Percentiles rank a stretch among this genome's conserved stretches.
Evolutionary conservation across 92 coral and sea anemone genomes (phyloP).

Genomic region (Palythoa grandis): DNA sequence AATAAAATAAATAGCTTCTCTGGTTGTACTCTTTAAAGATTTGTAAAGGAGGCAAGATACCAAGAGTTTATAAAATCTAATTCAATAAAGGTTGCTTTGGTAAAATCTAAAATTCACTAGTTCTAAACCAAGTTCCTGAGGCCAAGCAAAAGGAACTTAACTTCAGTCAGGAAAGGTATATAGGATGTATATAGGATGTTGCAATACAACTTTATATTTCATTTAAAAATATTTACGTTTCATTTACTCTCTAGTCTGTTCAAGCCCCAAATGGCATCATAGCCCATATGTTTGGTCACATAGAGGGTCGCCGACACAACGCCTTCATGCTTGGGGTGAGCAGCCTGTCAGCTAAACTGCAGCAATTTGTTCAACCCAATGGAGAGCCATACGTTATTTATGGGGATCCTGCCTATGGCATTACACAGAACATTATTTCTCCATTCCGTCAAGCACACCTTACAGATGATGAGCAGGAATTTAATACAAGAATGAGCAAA

Average conservation of each 20-base stretch:
- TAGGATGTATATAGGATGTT: conserved; percentile 4
- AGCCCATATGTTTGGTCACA: conserved; percentile 64
- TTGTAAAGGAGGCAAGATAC: conserved; percentile 48
- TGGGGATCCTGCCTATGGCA: conserved; percentile 74
- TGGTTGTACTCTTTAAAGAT: conserved; percentile 55
- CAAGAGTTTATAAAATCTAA: conserved; percentile 45
- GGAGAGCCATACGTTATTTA: conserved; percentile 73
- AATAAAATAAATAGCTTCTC: conserved; percentile 33
- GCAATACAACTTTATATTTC: conserved; percentile 32
- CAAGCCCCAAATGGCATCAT: conserved; percentile 45
- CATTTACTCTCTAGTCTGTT: conserved; percentile 52
- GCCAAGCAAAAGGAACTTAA: conserved; percentile 47
- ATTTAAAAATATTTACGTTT: conserved; percentile 33
- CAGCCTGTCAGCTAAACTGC: conserved; percentile 53
- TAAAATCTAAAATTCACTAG: conserved; percentile 52
- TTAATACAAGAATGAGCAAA: conserved; percentile 70
- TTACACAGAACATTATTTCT: conserved; percentile 63
- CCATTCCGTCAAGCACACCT: conserved; percentile 67
- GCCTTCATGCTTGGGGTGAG: conserved; percentile 72
- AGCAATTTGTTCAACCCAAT: conserved; percentile 52
- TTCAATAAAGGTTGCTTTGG: conserved; percentile 50
- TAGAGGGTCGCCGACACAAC: conserved; percentile 67
- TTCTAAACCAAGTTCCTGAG: conserved; percentile 36
- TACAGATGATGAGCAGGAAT: conserved; percentile 57
- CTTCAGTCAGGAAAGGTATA: conserved; percentile 42